phyloP scores from a whole-genome alignment of 2,113 vertebrate genomes.

The Pseudopodoces humilis region DNA sequence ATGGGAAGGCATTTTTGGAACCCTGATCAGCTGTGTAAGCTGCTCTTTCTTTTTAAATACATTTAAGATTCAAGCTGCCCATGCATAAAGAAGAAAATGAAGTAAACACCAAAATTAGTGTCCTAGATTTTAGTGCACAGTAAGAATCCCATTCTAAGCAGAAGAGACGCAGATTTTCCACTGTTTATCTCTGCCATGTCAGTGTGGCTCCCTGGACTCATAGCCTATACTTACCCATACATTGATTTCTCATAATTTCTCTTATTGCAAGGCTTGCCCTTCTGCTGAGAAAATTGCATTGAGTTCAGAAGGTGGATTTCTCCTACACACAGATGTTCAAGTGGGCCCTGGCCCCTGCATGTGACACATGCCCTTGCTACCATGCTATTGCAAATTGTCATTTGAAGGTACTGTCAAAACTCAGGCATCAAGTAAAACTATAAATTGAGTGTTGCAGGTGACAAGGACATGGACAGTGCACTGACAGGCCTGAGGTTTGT shows the following conservation, averaged over 20 bases:
- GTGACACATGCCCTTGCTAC: rapidly evolving
- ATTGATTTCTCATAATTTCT: not conserved
- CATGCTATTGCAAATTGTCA: not conserved
- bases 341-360: rapidly evolving
- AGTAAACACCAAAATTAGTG: not conserved
- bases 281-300: not conserved
- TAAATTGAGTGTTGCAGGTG: not conserved
- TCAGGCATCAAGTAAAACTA: not conserved
- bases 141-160: not conserved
- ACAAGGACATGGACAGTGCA: not conserved
- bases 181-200: not conserved
- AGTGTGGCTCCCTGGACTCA: not conserved
- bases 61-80: not conserved
- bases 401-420: not conserved
- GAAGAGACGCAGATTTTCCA: not conserved
- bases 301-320: not conserved
- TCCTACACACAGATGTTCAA: not conserved
- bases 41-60: not conserved
- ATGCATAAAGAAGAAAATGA: not conserved
- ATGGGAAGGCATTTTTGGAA: not conserved
- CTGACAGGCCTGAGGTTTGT: not conserved
- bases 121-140: not conserved
- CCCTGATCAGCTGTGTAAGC: not conserved
- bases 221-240: not conserved
- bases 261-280: not conserved